phyloP scores from a whole-genome alignment of 2,797 vertebrate genomes.

The Trematomus bernacchii region DNA sequence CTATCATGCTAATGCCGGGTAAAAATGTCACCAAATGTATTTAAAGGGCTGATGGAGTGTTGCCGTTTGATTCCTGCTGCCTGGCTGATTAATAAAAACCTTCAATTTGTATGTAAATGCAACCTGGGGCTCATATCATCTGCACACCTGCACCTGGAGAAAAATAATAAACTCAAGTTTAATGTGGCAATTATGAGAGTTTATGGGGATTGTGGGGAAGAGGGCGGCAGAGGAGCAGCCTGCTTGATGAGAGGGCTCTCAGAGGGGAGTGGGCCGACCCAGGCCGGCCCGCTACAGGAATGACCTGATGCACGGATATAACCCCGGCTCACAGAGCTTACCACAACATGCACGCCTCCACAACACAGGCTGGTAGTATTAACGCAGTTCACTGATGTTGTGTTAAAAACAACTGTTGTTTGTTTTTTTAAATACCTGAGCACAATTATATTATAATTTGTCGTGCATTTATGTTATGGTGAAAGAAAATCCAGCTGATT shows the following conservation, averaged over 20 bases:
- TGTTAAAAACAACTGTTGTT: conserved; percentile 25
- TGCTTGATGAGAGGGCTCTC: conserved; percentile 78
- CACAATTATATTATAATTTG: not conserved
- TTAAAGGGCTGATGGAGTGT: conserved; percentile 99
- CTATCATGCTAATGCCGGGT: conserved; percentile 99
- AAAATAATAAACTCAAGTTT: conserved; percentile 99
- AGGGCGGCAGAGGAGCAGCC: conserved; percentile 68
- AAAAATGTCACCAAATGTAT: conserved; percentile 99
- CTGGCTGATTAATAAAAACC: conserved; percentile 99
- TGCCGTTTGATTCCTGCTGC: conserved; percentile 99
- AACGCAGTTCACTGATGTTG: conserved; percentile 22
- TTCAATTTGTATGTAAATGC: conserved; percentile 99
- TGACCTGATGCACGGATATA: conserved; percentile 79
- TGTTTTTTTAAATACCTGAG: conserved; percentile 10
- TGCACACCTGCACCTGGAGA: conserved; percentile 97
- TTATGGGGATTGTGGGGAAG: conserved; percentile 93
- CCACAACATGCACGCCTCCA: conserved; percentile 45
- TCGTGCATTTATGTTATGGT: not conserved
- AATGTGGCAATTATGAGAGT: conserved; percentile 99
- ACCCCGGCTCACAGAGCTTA: conserved; percentile 62
- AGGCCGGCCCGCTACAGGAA: conserved; percentile 75
- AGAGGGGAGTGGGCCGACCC: conserved; percentile 71
- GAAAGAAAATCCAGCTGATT: too few relatives aligned
- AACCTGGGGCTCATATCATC: conserved; percentile 97
- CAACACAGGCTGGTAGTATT: conserved; percentile 10